Evolutionary conservation across 2,797 vertebrate species (phyloP).

Genomic region (Protonibea diacanthus): DNA sequence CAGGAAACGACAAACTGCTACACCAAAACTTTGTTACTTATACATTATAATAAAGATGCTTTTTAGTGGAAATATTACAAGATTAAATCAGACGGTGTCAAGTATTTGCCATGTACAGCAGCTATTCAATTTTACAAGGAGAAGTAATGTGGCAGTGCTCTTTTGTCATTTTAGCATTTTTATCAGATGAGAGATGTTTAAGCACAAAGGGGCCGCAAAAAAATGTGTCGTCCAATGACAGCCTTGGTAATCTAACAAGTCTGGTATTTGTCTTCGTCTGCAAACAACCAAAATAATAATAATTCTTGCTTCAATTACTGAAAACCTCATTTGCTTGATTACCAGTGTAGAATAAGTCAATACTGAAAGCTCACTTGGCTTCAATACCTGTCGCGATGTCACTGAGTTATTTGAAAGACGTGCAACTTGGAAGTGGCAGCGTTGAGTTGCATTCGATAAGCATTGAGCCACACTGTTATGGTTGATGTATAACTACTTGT

Average conservation of each 20-base stretch:
- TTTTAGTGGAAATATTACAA: conserved; percentile 22
- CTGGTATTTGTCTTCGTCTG: conserved; percentile 26
- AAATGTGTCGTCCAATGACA: conserved; percentile 40
- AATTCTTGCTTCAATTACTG: conserved; percentile 57
- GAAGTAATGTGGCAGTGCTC: not conserved
- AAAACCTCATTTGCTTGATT: conserved; percentile 63
- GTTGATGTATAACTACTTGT: conserved; percentile 44
- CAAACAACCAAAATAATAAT: conserved; percentile 17
- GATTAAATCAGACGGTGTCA: conserved; percentile 13
- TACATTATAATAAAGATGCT: conserved; percentile 17
- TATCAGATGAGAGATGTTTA: conserved; percentile 38
- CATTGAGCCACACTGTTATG: conserved; percentile 31
- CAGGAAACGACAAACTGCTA: conserved; percentile 15
- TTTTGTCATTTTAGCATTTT: conserved; percentile 1
- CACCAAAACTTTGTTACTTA: not conserved
- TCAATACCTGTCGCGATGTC: conserved; percentile 49
- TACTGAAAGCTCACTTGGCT: conserved; percentile 54
- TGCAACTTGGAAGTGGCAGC: conserved; percentile 48
- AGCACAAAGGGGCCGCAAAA: conserved; percentile 22
- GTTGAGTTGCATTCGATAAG: conserved; percentile 57
- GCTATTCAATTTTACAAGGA: not conserved
- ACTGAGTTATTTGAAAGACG: conserved; percentile 49
- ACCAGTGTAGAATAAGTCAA: conserved; percentile 62
- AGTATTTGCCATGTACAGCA: conserved; percentile 5
- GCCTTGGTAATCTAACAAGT: conserved; percentile 36